These are phyloP conservation scores for Terrapene triunguis DNA, from an alignment of 2,113 vertebrate genomes.

Conservation along the genomic window DNA sequence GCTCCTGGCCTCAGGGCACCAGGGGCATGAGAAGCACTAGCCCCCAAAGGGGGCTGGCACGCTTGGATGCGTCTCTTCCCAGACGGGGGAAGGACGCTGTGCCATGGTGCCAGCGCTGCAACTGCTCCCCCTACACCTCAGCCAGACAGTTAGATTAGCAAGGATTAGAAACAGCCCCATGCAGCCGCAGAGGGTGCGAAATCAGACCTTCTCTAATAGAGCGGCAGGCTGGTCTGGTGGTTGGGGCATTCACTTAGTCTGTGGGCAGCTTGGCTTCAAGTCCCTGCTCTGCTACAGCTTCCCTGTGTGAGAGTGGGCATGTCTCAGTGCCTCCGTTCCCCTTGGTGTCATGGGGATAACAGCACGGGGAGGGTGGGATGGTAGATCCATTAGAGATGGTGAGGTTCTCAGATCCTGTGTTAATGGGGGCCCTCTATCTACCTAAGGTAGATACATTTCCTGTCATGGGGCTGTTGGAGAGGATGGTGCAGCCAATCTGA, in stretches of 20 bases:
- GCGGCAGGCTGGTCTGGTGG: neutral
- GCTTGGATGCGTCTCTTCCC: neutral
- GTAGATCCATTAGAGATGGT: neutral
- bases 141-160: neutral
- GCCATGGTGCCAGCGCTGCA: rapidly evolving
- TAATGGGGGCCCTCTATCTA: no score
- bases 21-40: rapidly evolving
- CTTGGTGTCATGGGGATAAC: neutral
- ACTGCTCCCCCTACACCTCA: rapidly evolving
- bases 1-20: rapidly evolving
- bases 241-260: neutral
- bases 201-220: neutral
- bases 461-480: no score
- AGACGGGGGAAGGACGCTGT: neutral
- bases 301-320: neutral
- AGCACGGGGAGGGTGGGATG: neutral
- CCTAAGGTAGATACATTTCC: no score
- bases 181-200: neutral
- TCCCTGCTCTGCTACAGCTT: neutral
- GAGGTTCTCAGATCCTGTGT: neutral
- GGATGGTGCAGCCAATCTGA: no score
- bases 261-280: neutral
- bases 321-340: neutral
- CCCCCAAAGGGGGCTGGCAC: rapidly evolving
- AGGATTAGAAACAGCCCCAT: neutral